A percentile compares a stretch with the other conserved stretches of the same genome.
These are phyloP conservation scores for Andrena chrysosceles DNA, from an alignment of 2,888 invertebrate species.

Conservation along the genomic window DNA sequence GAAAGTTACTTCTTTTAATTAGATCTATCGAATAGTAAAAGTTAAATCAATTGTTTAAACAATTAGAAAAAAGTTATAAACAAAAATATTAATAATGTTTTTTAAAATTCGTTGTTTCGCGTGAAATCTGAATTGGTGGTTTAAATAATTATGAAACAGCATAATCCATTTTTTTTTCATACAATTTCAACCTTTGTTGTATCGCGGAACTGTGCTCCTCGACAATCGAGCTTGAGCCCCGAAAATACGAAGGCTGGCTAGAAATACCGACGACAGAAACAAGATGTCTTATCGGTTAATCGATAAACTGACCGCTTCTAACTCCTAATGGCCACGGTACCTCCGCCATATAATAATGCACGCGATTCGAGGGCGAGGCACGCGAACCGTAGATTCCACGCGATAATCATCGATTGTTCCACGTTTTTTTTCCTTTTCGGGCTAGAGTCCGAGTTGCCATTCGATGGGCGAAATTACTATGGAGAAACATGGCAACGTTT, in stretches of 20 bases:
- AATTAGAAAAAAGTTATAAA: too few relatives aligned
- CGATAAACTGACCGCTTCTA: conserved; percentile 67
- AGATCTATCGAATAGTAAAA: too few relatives aligned
- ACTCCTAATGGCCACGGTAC: conserved; percentile 62
- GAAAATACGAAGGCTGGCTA: background rate
- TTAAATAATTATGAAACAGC: too few relatives aligned
- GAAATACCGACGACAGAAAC: background rate
- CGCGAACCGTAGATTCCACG: conserved; percentile 56
- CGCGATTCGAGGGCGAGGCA: conserved; percentile 64
- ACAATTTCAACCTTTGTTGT: too few relatives aligned
- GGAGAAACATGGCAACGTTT: background rate
- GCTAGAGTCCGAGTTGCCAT: background rate
- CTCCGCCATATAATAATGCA: conserved; percentile 41
- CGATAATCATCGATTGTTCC: conserved; percentile 24
- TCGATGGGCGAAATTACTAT: background rate
- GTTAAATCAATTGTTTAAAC: too few relatives aligned
- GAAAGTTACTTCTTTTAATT: too few relatives aligned
- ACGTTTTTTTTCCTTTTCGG: background rate
- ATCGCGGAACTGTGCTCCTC: too few relatives aligned
- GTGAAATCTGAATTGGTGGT: too few relatives aligned
- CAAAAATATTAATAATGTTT: too few relatives aligned
- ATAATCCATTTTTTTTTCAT: too few relatives aligned
- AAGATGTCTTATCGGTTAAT: conserved; percentile 67
- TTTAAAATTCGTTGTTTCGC: too few relatives aligned
- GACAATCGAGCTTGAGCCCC: background rate